phyloP scores from a whole-genome alignment of 2,888 invertebrate species.

The Alsophila aescularia region DNA sequence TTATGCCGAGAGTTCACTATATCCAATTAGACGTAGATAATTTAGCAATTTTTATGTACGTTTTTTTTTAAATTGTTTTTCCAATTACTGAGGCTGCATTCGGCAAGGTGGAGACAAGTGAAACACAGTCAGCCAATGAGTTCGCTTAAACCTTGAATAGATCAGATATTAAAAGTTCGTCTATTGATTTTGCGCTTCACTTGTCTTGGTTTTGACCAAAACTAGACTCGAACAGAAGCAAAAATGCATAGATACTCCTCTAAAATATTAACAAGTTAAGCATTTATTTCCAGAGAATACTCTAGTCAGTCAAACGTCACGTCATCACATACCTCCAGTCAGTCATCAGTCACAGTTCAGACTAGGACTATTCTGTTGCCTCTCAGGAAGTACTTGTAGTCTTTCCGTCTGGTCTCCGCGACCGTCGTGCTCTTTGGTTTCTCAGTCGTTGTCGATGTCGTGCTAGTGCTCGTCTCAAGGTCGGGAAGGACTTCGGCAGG shows the following conservation, averaged over 20 bases:
- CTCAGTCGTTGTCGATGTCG: constrained; percentile 52
- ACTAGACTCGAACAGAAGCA: neutral
- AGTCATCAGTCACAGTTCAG: constrained; percentile 64
- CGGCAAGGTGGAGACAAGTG: neutral
- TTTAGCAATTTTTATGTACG: neutral
- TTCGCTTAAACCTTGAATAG: neutral
- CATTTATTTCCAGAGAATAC: constrained; percentile 7
- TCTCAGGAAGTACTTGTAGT: constrained; percentile 74
- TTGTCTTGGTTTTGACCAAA: neutral
- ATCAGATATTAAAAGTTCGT: neutral
- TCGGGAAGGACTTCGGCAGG: constrained; percentile 69
- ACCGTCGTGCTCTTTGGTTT: constrained; percentile 53
- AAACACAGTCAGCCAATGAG: neutral
- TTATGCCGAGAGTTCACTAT: constrained; percentile 1
- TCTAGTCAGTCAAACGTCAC: constrained; percentile 29
- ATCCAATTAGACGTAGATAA: neutral
- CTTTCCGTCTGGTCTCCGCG: constrained; percentile 67
- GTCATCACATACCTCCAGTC: constrained; percentile 41
- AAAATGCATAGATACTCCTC: neutral
- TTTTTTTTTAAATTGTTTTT: neutral
- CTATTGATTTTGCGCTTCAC: neutral
- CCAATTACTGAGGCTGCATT: neutral
- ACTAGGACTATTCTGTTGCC: constrained; percentile 80
- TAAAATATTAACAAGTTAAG: neutral
- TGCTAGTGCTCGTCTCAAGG: constrained; percentile 25